Conservation (phyloP, 2,113 vertebrate species). For the Pao palembangensis region DNA sequence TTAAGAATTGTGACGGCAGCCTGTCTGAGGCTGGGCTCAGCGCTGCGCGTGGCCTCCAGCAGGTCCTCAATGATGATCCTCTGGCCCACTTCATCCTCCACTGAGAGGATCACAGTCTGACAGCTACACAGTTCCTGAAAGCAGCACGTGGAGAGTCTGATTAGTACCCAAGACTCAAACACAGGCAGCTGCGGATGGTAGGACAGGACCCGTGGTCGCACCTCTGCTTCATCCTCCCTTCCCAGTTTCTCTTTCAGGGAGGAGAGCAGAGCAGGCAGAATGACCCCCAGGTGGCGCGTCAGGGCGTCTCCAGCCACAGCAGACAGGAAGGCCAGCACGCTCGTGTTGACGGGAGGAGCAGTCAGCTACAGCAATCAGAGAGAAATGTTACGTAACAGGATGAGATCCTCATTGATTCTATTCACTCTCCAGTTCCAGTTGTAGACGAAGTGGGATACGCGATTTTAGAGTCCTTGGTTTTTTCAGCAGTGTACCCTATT, state of each 20-base stretch:
- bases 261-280: slow-evolving; percentile 91
- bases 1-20: slow-evolving; percentile 90
- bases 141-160: not conserved
- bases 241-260: slow-evolving; percentile 90
- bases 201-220: slow-evolving; percentile 34
- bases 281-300: slow-evolving; percentile 91
- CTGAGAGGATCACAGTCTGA: slow-evolving; percentile 91
- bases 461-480: no score
- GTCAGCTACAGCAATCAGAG: slow-evolving; percentile 77
- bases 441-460: no score
- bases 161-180: not conserved
- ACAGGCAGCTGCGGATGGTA: not conserved
- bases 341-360: slow-evolving; percentile 88
- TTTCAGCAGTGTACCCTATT: no score
- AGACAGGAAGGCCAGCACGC: slow-evolving; percentile 94
- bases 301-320: slow-evolving; percentile 93
- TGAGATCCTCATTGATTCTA: no score
- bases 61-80: slow-evolving; percentile 94
- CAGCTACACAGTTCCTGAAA: slow-evolving; percentile 89
- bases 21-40: slow-evolving; percentile 87
- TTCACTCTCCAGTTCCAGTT: no score
- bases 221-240: slow-evolving; percentile 85
- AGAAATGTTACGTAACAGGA: not conserved
- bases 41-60: slow-evolving; percentile 86
- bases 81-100: slow-evolving; percentile 92